A percentile compares a stretch with the other conserved stretches of the same genome.
These are phyloP conservation scores for Cephalopholis sonnerati DNA, from an alignment of 2,113 vertebrate species.

Conservation along the genomic window DNA sequence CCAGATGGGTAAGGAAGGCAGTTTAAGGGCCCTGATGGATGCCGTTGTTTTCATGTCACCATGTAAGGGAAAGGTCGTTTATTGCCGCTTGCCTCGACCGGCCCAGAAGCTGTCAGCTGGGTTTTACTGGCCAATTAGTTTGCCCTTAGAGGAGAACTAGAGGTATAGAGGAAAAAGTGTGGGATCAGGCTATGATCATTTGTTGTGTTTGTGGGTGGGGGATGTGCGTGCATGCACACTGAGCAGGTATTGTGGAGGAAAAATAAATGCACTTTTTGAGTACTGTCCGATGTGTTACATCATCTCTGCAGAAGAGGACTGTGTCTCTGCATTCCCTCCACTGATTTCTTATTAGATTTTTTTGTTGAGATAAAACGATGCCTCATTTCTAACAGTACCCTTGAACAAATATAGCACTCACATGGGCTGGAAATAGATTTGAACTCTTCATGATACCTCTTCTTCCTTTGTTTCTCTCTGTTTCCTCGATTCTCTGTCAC, in stretches of 20 bases:
- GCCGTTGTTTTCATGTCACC: constrained; percentile 67
- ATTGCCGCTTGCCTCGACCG: constrained; percentile 51
- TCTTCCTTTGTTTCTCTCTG: constrained; percentile 36
- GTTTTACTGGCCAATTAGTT: constrained; percentile 73
- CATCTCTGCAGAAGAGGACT: neutral
- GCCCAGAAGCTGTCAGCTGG: constrained; percentile 61
- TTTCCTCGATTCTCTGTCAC: constrained; percentile 47
- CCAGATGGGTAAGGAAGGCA: constrained; percentile 59
- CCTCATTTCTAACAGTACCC: constrained; percentile 35
- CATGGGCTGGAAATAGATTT: constrained; percentile 59
- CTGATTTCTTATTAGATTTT: constrained; percentile 7
- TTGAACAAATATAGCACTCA: constrained; percentile 60
- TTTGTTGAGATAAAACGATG: constrained; percentile 21
- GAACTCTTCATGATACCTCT: constrained; percentile 43
- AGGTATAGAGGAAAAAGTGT: constrained; percentile 25
- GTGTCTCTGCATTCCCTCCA: neutral
- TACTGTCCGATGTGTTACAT: neutral
- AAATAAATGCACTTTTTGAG: constrained; percentile 40
- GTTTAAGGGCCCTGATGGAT: constrained; percentile 70
- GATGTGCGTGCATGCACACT: neutral
- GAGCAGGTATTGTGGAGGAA: constrained; percentile 23
- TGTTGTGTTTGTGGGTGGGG: constrained; percentile 31
- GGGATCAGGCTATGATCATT: constrained; percentile 42
- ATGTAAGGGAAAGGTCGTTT: constrained; percentile 59
- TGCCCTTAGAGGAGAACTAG: constrained; percentile 43